Evolutionary conservation across 2,113 vertebrate species (phyloP).

Genomic region (Phalacrocorax aristotelis): DNA sequence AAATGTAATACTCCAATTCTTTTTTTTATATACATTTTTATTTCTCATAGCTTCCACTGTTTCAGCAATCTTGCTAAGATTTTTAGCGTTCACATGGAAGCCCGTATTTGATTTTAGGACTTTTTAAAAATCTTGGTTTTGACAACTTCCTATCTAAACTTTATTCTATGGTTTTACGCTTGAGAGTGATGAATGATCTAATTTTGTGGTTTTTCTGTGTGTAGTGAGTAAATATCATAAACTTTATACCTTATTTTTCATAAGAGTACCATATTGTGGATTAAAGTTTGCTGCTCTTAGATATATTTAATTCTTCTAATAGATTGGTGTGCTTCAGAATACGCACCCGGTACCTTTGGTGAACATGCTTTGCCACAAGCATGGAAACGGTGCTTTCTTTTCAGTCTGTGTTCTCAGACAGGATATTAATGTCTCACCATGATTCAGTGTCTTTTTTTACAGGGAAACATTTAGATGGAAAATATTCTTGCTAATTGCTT

Average conservation of each 20-base stretch:
- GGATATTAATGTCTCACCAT: not conserved
- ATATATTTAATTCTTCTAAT: not conserved
- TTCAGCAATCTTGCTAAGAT: not conserved
- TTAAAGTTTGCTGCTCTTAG: not conserved
- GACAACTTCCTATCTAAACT: not conserved
- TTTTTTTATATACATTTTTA: not conserved
- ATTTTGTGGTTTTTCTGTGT: not conserved
- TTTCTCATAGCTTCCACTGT: not conserved
- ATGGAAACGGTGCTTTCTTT: not conserved
- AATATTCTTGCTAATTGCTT: constrained; percentile 10
- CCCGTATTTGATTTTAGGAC: not conserved
- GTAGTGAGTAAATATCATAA: not conserved
- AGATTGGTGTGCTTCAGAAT: not conserved
- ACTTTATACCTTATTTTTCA: not conserved
- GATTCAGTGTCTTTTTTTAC: not conserved
- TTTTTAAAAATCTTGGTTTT: not conserved
- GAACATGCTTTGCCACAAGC: not conserved
- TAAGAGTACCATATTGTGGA: not conserved
- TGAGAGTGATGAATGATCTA: not conserved
- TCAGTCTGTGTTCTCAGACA: not conserved
- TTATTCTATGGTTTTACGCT: not conserved
- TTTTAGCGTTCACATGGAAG: not conserved
- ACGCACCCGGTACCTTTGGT: not conserved
- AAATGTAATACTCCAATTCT: not conserved
- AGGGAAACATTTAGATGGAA: not conserved